phyloP scores from a whole-genome alignment of 2,113 vertebrate species.

The Eurypyga helias region DNA sequence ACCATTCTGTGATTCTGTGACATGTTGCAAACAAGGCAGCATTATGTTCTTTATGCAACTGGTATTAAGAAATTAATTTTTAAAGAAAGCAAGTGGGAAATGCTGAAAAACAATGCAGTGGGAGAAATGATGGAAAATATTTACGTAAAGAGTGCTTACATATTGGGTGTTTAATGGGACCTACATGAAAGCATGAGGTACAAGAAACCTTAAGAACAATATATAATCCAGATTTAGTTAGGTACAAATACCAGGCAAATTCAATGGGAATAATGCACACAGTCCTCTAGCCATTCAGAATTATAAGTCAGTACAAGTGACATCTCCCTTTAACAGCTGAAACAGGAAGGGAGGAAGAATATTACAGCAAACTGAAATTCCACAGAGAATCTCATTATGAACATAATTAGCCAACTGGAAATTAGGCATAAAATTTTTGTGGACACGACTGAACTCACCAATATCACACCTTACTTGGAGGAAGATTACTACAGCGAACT shows the following conservation, averaged over 20 bases:
- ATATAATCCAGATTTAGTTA: not conserved
- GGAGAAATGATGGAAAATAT: not conserved
- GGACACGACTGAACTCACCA: not conserved
- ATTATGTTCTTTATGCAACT: not conserved
- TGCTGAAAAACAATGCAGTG: not conserved
- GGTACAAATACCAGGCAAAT: not conserved
- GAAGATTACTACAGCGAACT: not conserved
- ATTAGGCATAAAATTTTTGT: not conserved
- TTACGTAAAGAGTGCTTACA: not conserved
- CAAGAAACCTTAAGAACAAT: not conserved
- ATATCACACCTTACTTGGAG: not conserved
- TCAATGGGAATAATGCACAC: not conserved
- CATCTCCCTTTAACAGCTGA: not conserved
- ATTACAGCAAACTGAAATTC: not conserved
- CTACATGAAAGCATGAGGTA: not conserved
- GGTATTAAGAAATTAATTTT: not conserved
- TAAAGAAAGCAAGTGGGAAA: not conserved
- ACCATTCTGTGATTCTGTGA: too few relatives aligned
- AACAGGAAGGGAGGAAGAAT: not conserved
- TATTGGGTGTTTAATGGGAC: not conserved
- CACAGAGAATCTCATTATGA: not conserved
- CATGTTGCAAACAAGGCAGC: not conserved
- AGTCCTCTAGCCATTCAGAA: not conserved
- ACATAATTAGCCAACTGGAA: not conserved
- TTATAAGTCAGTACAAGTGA: not conserved